Evolutionary conservation across 2,888 invertebrate genomes (phyloP), one percentile per base, ranked within the genome.

Genomic region (Monoplex corrugatus): DNA sequence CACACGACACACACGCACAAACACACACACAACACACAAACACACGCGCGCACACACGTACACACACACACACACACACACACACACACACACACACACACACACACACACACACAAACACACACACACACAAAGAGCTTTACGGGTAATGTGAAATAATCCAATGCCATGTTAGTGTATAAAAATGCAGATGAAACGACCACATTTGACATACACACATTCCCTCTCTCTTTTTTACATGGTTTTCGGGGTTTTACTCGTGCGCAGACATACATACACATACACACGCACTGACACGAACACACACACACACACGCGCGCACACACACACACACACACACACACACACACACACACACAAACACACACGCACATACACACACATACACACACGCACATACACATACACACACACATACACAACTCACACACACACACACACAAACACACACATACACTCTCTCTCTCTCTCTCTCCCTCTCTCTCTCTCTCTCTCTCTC

Each of bases 41-140:
- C 6, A 75, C 75, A 75, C 75, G 32, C 75, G 32, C 75, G 32
- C n/a, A 75, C 75, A 75, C 75, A 75, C 75, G 32, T 32, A 75
- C 75, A 75, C 75, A 75, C 75, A 75, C 75, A 75, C 75, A 75
- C 75, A 75, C 75, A 75, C 75, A 75, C 75, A 75, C 75, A 57
- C 57, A 57, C 57, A 57, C 57, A 13, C 10, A 13, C 57, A 16
- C 57, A 16, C 57, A 16, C 57, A 16, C 57, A 16, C 57, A 16
- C 57, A 16, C 57, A 16, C 57, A 16, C 57, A 16, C 57, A 16
- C 57, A 13, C 57, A 16, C 57, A 16, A 13, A 57, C 57, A 16
- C 57, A 57, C 57, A 16, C 57, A 57, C 57, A 16, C 57, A 57
- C 57, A 16, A n/a, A n/a, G n/a, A n/a, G n/a, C n/a, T n/a, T n/a